Conservation (phyloP, 2,888 invertebrate species). For the Chirona hameri region DNA sequence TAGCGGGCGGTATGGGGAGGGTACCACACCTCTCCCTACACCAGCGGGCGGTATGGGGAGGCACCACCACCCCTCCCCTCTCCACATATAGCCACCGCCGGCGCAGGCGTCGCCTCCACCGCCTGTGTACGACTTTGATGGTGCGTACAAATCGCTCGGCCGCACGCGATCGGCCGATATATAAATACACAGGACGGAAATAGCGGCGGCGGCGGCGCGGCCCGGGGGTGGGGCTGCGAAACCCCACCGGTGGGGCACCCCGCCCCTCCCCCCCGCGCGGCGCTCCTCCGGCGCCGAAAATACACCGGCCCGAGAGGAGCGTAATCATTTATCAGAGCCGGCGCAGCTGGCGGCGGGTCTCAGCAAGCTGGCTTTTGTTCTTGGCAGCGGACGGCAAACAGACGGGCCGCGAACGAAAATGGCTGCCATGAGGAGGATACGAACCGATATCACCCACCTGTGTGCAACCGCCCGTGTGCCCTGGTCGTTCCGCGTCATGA, state of each 20-base stretch:
- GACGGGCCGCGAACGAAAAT: not conserved
- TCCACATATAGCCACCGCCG: not conserved
- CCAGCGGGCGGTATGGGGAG: not conserved
- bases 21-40: not conserved
- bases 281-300: not conserved
- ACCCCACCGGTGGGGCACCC: not conserved
- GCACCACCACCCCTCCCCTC: not conserved
- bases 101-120: not conserved
- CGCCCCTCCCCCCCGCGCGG: not conserved
- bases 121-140: slow-evolving; percentile 4
- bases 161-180: slow-evolving; percentile 1
- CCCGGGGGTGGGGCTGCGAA: slow-evolving; percentile 1
- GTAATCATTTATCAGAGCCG: not conserved
- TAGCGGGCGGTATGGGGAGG: not conserved
- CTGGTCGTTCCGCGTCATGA: no score
- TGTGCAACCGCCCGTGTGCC: no score
- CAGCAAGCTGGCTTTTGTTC: not conserved
- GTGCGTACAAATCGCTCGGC: not conserved
- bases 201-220: not conserved
- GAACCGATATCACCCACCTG: not conserved
- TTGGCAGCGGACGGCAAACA: not conserved
- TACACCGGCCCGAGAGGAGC: not conserved
- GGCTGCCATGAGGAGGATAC: not conserved
- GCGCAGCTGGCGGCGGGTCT: not conserved
- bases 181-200: slow-evolving; percentile 12